Base-by-base conservation (phyloP, 1,140 invertebrate genomes). In the Pectinophora gossypiella region DNA sequence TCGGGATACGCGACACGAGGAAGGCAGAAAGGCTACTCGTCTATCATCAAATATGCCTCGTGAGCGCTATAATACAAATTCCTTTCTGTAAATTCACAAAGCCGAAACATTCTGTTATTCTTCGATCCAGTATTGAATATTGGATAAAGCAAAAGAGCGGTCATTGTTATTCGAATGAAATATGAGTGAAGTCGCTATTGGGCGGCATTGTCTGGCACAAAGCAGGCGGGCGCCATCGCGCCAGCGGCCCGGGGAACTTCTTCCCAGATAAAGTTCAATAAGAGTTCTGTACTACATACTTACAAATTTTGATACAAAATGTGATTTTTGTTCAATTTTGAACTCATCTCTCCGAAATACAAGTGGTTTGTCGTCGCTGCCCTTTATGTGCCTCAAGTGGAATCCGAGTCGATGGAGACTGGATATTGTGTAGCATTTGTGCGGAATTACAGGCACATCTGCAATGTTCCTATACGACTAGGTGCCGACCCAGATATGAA, bases 371-470 rank as follows among this genome's bases (percentile, higher is more conserved):
- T 71, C 60, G 67, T 71, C 59, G 65, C 64, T 63, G 61, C 61
- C 65, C 57, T 77, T 77, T 78, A 76, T 77, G 64, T 63, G 60
- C 59, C 60, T 55, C 64, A 63, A 69, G 61, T 66, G 69, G 63
- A 67, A 73, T 74, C 70, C 49, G 59, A 68, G 64, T 68, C 72
- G 69, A 77, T 75, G 38, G 68, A 65, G 61, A 64, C 55, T 48
- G 59, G 63, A 77, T 75, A 78, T 78, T 76, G 68, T 71, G 58
- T 56, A 64, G 62, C 69, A 66, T 77, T 76, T 73, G 74, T 73
- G 51, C 64, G 58, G 60, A 74, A 77, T 74, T 64, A 65, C 68
- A 61, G 54, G 59, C 65, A 67, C 65, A 69, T 72, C 65, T 74
- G 67, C 52, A 61, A 54, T 71, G 64, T 54, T 53, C 61, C 51